Conservation (phyloP, 2,113 vertebrate genomes). For the Dasyprocta punctata region DNA sequence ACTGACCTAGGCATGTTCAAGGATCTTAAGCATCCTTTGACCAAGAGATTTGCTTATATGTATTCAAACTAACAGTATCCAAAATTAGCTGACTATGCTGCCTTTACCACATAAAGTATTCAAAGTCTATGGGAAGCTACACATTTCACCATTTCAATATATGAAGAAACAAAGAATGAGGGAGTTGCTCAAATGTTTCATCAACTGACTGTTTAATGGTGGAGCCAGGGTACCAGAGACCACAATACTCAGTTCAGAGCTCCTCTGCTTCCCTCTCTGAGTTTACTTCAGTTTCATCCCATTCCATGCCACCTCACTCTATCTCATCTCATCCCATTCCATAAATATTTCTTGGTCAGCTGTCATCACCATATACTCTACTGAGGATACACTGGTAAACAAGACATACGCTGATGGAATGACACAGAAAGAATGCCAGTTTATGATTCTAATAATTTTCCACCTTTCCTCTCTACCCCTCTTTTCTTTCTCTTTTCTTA, state of each 20-base stretch:
- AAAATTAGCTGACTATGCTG: neutral
- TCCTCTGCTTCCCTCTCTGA: neutral
- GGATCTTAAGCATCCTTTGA: neutral
- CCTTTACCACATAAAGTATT: neutral
- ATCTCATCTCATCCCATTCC: too few relatives aligned
- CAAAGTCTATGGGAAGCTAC: neutral
- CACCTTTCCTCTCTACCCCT: neutral
- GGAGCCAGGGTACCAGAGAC: neutral
- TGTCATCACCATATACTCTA: neutral
- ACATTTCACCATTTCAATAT: neutral
- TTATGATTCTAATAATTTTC: neutral
- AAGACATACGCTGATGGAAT: neutral
- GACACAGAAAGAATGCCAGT: neutral
- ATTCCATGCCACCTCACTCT: fast-evolving
- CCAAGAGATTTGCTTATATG: neutral
- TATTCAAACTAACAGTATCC: neutral
- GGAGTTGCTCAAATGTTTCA: neutral
- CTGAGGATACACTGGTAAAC: neutral
- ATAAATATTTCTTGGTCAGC: neutral
- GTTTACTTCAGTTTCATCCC: neutral
- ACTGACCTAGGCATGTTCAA: neutral
- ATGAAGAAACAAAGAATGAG: neutral
- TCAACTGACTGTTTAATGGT: neutral
- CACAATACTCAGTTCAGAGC: neutral
- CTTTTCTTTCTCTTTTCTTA: neutral